Conservation (phyloP, 2,113 vertebrate species). For the Arizona elegans region DNA sequence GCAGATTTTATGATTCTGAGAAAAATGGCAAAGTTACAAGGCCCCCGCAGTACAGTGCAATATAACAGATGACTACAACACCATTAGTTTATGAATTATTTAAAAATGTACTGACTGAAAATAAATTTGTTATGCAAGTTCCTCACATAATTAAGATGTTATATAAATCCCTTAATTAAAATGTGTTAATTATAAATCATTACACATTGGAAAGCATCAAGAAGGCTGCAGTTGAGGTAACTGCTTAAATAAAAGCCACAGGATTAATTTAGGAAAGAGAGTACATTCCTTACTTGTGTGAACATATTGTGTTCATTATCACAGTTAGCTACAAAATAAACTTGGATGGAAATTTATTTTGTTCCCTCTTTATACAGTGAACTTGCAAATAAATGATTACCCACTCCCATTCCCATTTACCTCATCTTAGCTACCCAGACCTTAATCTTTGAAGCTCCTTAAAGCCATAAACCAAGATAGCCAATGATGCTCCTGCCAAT, state of each 20-base stretch:
- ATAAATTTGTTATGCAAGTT: background rate
- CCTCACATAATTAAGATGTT: background rate
- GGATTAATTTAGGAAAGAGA: background rate
- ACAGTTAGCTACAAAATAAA: background rate
- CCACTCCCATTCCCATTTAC: background rate
- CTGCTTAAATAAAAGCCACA: background rate
- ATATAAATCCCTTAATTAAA: background rate
- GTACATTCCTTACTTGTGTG: background rate
- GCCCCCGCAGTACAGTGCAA: background rate
- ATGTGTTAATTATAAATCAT: background rate
- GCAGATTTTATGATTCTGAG: background rate
- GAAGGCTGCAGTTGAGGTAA: background rate
- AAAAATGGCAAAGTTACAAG: background rate
- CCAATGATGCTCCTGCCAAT: background rate
- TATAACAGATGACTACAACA: background rate
- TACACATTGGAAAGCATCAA: background rate
- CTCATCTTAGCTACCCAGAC: background rate
- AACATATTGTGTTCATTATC: background rate
- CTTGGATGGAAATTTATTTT: background rate
- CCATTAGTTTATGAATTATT: background rate
- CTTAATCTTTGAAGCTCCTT: background rate
- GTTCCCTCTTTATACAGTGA: background rate
- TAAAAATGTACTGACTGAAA: background rate
- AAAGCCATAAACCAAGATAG: background rate
- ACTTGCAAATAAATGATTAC: background rate